These are phyloP conservation scores for Catharus fuscescens DNA, from an alignment of 2,113 vertebrate genomes.

Conservation along the genomic window DNA sequence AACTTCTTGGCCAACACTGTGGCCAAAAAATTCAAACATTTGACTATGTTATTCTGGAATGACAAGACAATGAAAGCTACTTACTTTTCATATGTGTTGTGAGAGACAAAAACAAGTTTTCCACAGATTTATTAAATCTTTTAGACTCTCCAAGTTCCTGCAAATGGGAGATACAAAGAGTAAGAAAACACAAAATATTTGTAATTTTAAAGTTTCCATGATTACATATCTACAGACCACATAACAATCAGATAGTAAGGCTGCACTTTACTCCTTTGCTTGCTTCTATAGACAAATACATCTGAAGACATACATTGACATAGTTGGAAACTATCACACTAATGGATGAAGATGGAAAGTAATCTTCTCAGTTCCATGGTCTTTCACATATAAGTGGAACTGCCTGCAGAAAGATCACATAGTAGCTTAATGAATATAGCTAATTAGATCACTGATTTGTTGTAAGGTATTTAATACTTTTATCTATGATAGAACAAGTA, in stretches of 20 bases:
- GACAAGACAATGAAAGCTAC: conserved; percentile 44
- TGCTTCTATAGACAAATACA: neutral
- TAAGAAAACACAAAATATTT: neutral
- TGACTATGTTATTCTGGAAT: neutral
- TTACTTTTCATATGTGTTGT: conserved; percentile 88
- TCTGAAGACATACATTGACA: neutral
- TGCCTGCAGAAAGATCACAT: neutral
- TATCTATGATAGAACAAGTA: neutral
- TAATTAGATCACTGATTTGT: neutral
- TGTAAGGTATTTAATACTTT: neutral
- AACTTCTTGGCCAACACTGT: neutral
- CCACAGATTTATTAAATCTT: conserved; percentile 88
- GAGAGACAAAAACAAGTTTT: conserved; percentile 86
- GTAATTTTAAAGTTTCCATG: neutral
- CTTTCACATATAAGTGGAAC: neutral
- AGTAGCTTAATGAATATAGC: neutral
- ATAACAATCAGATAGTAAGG: neutral
- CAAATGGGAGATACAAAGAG: conserved; percentile 15
- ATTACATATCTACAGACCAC: neutral
- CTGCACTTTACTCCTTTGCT: neutral
- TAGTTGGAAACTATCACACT: neutral
- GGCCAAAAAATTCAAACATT: neutral
- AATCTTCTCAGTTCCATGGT: neutral
- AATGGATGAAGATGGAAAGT: neutral
- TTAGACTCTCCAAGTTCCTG: conserved; percentile 78